phyloP scores from a whole-genome alignment of 2,113 vertebrate species.

The Chrysochloris asiatica region DNA sequence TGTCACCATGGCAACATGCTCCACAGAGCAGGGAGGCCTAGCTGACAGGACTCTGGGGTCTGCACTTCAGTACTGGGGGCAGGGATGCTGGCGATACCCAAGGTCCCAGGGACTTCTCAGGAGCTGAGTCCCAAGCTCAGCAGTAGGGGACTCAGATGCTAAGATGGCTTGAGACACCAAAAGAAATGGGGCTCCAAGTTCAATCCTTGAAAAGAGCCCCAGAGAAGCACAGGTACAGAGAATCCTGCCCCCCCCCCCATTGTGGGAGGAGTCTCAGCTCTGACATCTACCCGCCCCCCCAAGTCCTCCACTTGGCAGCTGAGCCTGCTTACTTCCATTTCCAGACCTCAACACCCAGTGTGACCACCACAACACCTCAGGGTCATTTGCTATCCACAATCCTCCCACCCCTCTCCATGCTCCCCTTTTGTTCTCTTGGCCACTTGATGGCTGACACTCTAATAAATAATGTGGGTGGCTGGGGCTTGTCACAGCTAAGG shows the following conservation, averaged over 20 bases:
- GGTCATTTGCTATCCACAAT: no score
- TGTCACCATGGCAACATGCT: slow-evolving; percentile 53
- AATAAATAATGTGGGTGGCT: no score
- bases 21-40: background rate
- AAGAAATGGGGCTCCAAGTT: background rate
- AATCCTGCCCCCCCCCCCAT: background rate
- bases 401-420: no score
- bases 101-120: no score
- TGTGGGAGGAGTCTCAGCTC: background rate
- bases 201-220: background rate
- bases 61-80: rapidly evolving
- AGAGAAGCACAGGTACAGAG: background rate
- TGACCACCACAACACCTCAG: no score
- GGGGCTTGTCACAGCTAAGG: no score
- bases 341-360: background rate
- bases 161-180: background rate
- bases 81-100: background rate
- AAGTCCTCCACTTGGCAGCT: background rate
- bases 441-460: no score
- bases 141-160: background rate
- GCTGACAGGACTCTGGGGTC: background rate
- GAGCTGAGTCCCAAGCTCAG: background rate
- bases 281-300: background rate
- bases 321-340: background rate
- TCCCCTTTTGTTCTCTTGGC: no score